Evolutionary conservation across 1,140 invertebrate species (phyloP).

Genomic region (Vanessa tameamea): DNA sequence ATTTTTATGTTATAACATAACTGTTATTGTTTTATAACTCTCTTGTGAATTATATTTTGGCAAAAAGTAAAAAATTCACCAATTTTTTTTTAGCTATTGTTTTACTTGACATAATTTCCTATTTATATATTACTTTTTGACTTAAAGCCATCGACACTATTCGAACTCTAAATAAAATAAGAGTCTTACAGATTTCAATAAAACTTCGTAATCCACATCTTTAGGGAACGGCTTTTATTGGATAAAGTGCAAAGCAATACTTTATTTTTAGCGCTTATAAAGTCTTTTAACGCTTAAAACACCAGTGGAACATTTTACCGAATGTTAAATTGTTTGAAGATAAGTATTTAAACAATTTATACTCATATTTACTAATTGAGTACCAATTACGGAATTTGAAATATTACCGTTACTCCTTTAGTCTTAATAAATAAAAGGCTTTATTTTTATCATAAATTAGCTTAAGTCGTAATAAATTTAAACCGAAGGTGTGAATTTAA

Average conservation of each 20-base stretch:
- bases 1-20: too few species aligned
- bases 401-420: not conserved
- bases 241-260: conserved; percentile 22
- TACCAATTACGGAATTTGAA: not conserved
- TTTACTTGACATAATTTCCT: too few species aligned
- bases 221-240: not conserved
- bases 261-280: conserved; percentile 18
- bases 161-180: not conserved
- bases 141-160: not conserved
- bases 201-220: conserved; percentile 22
- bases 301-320: conserved; percentile 21
- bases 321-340: conserved; percentile 2
- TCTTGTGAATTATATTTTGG: too few species aligned
- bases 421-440: too few species aligned
- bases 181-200: conserved; percentile 18
- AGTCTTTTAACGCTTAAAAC: conserved; percentile 15
- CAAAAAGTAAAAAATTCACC: too few species aligned
- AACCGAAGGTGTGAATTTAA: too few species aligned
- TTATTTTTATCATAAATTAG: too few species aligned
- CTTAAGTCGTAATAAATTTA: too few species aligned
- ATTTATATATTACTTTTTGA: not conserved
- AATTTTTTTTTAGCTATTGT: too few species aligned
- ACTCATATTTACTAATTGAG: not conserved
- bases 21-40: too few species aligned
- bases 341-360: not conserved